A percentile compares a stretch with the other conserved stretches of the same genome.
phyloP scores from a whole-genome alignment of 2,888 invertebrate genomes.

The Eristalinus sepulchralis region DNA sequence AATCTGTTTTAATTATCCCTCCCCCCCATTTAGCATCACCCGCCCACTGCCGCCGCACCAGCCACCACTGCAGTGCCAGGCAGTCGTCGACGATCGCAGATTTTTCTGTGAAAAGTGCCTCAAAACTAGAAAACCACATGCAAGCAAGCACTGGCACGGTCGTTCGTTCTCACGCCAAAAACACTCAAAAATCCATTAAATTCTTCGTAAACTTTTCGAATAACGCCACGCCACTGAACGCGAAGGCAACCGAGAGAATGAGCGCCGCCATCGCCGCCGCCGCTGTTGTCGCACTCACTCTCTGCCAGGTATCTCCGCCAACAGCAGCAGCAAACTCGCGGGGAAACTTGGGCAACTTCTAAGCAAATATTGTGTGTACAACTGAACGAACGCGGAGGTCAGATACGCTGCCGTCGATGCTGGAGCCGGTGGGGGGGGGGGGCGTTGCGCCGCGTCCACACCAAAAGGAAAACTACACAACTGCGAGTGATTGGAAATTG shows the following conservation, averaged over 20 bases:
- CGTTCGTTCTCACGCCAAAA: constrained; percentile 23
- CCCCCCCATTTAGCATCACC: neutral
- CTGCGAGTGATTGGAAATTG: constrained; percentile 49
- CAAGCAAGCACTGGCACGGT: neutral
- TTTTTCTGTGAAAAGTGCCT: constrained; percentile 2
- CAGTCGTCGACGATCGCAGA: too few species aligned
- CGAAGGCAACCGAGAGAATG: constrained; percentile 9
- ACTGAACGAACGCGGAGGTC: neutral
- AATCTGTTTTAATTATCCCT: constrained; percentile 62
- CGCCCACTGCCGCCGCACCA: neutral
- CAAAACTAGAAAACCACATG: constrained; percentile 41
- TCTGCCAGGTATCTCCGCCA: neutral
- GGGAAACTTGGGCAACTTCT: neutral
- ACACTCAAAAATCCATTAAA: constrained; percentile 70
- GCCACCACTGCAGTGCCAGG: neutral
- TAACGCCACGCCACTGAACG: constrained; percentile 7
- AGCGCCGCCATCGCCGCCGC: neutral
- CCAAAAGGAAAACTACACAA: constrained; percentile 3
- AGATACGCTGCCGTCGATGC: neutral
- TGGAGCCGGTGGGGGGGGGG: neutral
- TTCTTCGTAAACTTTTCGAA: constrained; percentile 63
- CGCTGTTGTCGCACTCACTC: neutral
- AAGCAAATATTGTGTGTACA: neutral
- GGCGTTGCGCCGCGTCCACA: neutral
- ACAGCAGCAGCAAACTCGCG: neutral